A percentile compares a stretch with the other conserved stretches of the same genome.
phyloP scores from a whole-genome alignment of 2,888 invertebrate species.

The Blastobasis adustella region DNA sequence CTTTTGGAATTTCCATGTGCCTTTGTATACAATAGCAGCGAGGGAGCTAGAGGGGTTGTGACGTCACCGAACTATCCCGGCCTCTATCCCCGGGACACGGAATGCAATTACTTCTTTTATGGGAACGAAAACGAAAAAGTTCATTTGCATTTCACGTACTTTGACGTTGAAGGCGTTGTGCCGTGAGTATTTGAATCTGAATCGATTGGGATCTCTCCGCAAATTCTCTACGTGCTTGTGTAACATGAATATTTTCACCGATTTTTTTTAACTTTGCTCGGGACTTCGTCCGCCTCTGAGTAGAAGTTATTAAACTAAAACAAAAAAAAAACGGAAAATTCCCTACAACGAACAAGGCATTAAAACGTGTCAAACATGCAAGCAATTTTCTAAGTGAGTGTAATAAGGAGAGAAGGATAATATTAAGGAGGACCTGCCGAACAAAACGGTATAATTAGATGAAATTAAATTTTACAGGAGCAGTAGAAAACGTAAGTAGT shows the following conservation, averaged over 20 bases:
- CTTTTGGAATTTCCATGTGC: constrained; percentile 86
- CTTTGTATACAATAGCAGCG: constrained; percentile 90
- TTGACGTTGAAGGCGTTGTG: constrained; percentile 94
- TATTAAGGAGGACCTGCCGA: too few species aligned
- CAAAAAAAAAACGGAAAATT: too few species aligned
- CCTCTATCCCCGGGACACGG: constrained; percentile 90
- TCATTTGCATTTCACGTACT: constrained; percentile 89
- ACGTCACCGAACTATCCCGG: constrained; percentile 94
- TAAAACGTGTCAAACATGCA: too few species aligned
- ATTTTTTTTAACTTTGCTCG: background rate
- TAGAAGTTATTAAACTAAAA: too few species aligned
- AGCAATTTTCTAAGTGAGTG: too few species aligned
- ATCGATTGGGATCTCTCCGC: background rate
- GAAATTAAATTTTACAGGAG: too few species aligned
- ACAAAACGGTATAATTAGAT: too few species aligned
- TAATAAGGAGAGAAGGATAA: too few species aligned
- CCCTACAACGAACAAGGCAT: too few species aligned
- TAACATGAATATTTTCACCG: background rate
- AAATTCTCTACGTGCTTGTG: background rate
- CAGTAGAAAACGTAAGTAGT: too few species aligned
- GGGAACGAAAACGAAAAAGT: constrained; percentile 84
- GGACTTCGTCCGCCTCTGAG: too few species aligned
- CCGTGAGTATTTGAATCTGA: constrained; percentile 80
- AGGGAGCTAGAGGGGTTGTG: constrained; percentile 84
- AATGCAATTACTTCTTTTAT: constrained; percentile 94